These are phyloP conservation scores for Tetragonisca angustula DNA, from an alignment of 2,888 invertebrate genomes.

Conservation along the genomic window DNA sequence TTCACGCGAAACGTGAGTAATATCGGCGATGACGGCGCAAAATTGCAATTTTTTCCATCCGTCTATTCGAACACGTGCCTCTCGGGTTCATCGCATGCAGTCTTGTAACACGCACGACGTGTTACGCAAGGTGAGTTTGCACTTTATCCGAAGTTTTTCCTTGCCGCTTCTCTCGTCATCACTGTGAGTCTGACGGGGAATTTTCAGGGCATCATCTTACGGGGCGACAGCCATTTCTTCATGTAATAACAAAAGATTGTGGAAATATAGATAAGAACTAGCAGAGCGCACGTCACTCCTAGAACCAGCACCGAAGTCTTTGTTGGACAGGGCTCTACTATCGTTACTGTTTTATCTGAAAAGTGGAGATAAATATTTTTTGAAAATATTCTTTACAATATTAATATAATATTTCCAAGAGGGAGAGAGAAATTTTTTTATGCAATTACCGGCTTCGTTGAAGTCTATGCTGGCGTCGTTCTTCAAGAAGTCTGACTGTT, in stretches of 20 bases:
- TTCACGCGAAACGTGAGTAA: constrained; percentile 27
- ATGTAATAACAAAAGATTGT: constrained; percentile 97
- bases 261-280: constrained; percentile 95
- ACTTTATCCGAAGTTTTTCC: constrained; percentile 72
- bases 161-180: constrained; percentile 3
- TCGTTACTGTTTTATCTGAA: constrained; percentile 95
- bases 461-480: constrained; percentile 88
- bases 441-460: constrained; percentile 83
- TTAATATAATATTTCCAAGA: no score
- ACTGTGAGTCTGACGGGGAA: not conserved
- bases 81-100: constrained; percentile 37
- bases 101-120: constrained; percentile 8
- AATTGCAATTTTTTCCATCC: constrained; percentile 39
- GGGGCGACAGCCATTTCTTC: constrained; percentile 95
- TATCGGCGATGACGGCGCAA: not conserved
- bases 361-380: constrained; percentile 61
- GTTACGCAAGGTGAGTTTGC: constrained; percentile 36
- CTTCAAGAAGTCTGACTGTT: constrained; percentile 92
- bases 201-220: constrained; percentile 90
- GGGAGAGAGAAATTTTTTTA: not conserved
- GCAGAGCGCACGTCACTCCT: constrained; percentile 95
- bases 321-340: constrained; percentile 95
- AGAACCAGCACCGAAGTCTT: constrained; percentile 95
- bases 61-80: not conserved
- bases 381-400: no score